These are phyloP conservation scores for Ceratothoa steindachneri DNA, from an alignment of 2,888 invertebrate species.

Conservation along the genomic window DNA sequence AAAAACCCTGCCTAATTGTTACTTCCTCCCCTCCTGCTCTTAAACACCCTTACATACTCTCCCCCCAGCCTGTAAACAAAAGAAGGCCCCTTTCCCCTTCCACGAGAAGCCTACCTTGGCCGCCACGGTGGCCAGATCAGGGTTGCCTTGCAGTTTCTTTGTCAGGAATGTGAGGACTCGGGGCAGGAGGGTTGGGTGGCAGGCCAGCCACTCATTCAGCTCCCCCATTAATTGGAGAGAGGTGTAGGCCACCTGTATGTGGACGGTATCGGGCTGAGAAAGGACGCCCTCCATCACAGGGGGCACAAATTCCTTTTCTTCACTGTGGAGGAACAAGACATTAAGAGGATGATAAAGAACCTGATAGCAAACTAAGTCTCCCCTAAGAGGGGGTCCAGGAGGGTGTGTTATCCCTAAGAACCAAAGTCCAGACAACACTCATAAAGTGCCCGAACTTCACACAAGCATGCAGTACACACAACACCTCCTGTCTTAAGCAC, in stretches of 20 bases:
- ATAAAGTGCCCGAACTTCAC: too few relatives aligned
- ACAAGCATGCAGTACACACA: too few relatives aligned
- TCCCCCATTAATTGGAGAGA: slow-evolving; percentile 82
- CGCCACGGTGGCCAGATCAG: slow-evolving; percentile 36
- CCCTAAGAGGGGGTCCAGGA: too few relatives aligned
- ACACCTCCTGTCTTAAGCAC: too few relatives aligned
- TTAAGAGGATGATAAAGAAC: neutral
- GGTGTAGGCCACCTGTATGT: slow-evolving; percentile 82
- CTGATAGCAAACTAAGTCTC: neutral
- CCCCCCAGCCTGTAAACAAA: too few relatives aligned
- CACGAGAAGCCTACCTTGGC: slow-evolving; percentile 31
- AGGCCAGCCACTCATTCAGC: slow-evolving; percentile 90
- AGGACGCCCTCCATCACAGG: slow-evolving; percentile 88
- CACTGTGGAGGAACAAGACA: slow-evolving; percentile 50
- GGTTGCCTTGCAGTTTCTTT: slow-evolving; percentile 35
- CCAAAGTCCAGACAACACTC: too few relatives aligned
- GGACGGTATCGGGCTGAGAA: slow-evolving; percentile 71
- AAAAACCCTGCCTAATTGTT: too few relatives aligned
- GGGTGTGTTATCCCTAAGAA: too few relatives aligned
- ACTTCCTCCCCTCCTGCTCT: too few relatives aligned
- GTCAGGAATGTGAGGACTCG: slow-evolving; percentile 45
- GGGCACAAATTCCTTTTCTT: slow-evolving; percentile 86
- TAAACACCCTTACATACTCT: too few relatives aligned
- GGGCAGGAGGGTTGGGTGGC: slow-evolving; percentile 60
- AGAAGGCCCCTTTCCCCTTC: too few relatives aligned